Base-by-base conservation (phyloP, 1,140 invertebrate genomes). In the Drosophila athabasca region DNA sequence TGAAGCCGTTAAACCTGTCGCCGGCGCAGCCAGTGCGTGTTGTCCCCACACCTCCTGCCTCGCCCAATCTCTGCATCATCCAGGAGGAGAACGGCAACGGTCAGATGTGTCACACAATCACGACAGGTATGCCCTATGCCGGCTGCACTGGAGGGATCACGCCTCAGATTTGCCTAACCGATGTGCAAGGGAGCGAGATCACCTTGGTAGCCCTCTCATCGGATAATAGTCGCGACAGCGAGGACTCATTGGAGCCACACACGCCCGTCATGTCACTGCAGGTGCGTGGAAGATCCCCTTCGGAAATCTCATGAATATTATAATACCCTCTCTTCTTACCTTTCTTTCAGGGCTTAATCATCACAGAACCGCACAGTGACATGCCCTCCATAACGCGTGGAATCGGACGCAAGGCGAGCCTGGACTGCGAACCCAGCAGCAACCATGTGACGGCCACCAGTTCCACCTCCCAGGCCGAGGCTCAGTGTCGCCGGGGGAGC, bases 111-210 rank as follows among this genome's bases (percentile, higher is more conserved):
- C 90, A 82, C 41, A 91, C 90, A 1, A 91, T 91, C 1, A 83
- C 80, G 45, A 91, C 90, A 6, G 58, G 90, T 59, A 70, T 83
- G 22, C 87, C 91, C 41, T 80, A 87, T 82, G 68, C 70, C 13
- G 87, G 71, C 22, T 81, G 90, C 26, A 91, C 85, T 0, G 89
- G 70, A 8, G 76, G 90, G 76, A 88, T 79, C 2, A 68, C 84
- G 54, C 82, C 97, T 0, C 97, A 97, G 92, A 98, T 98, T 70
- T 97, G 96, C 76, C 94, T 98, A 4, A 98, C 97, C 0, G 97
- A 98, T 90, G 96, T 97, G 62, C 93, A 96, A 39, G 96, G 96
- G n/a, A 96, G 95, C 19, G 96, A 96, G 91, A 94, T 96, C 1
- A 96, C 96, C 0, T 90, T 97, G 41, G 94, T 96, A 1, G 95